Evolutionary conservation across 2,888 invertebrate genomes (phyloP).

Genomic region (Tipula confusa): DNA sequence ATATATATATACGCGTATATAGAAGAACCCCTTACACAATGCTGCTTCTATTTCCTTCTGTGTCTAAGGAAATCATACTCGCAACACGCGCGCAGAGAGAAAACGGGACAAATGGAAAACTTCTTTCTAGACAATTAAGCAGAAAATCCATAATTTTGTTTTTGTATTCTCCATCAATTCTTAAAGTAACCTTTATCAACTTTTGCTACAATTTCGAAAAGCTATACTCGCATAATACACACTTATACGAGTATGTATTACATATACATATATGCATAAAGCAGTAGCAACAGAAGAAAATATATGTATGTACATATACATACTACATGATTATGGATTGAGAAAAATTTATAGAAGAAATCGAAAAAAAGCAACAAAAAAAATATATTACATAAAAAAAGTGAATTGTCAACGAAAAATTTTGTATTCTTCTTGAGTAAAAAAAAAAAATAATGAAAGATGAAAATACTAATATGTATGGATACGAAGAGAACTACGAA

Average conservation of each 20-base stretch:
- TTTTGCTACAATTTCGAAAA: not conserved
- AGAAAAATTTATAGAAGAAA: not conserved
- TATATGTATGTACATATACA: not conserved
- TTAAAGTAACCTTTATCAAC: constrained; percentile 12
- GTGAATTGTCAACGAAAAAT: constrained; percentile 20
- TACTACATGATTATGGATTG: not conserved
- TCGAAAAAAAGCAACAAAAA: not conserved
- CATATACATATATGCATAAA: too few relatives aligned
- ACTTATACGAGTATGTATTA: not conserved
- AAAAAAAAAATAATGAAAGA: not conserved
- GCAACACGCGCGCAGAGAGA: not conserved
- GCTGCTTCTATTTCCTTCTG: not conserved
- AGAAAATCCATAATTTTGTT: not conserved
- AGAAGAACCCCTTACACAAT: not conserved
- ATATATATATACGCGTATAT: too few relatives aligned
- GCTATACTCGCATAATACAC: not conserved
- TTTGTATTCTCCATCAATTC: not conserved
- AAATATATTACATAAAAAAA: not conserved
- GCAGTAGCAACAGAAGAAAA: not conserved
- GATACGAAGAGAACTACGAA: not conserved
- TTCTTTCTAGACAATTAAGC: not conserved
- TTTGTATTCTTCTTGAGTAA: constrained; percentile 6
- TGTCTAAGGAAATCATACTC: not conserved
- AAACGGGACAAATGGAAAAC: not conserved
- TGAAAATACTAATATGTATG: not conserved